Evolutionary conservation across 2,113 vertebrate genomes (phyloP).

Genomic region (Herpetotheres cachinnans): DNA sequence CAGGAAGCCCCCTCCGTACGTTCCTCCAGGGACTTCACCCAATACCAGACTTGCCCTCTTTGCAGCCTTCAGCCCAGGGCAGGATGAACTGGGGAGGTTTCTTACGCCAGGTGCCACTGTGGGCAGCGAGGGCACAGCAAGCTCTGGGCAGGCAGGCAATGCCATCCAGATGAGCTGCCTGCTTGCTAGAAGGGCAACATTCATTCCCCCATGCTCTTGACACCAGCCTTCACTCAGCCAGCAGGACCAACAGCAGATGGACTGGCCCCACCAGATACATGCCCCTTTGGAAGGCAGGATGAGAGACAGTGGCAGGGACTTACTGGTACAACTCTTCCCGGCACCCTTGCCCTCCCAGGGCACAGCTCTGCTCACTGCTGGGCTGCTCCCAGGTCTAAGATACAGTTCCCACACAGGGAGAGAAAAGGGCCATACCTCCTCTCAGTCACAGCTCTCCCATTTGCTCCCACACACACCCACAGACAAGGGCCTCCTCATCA

Average conservation of each 20-base stretch:
- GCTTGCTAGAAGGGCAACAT: neutral
- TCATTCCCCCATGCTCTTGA: neutral
- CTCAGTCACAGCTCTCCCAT: neutral
- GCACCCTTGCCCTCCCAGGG: fast-evolving
- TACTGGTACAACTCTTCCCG: neutral
- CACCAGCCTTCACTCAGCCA: neutral
- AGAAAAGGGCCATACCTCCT: neutral
- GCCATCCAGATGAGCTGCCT: neutral
- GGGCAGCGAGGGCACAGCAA: neutral
- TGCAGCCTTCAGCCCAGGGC: neutral
- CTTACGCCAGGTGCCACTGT: neutral
- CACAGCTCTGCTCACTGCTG: neutral
- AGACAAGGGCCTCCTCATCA: neutral
- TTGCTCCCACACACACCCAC: neutral
- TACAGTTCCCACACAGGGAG: neutral
- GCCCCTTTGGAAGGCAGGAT: neutral
- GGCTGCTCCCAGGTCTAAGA: neutral
- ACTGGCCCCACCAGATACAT: neutral
- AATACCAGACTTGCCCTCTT: neutral
- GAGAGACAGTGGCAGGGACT: neutral
- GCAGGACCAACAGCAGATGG: neutral
- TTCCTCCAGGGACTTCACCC: neutral
- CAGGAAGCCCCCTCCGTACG: neutral
- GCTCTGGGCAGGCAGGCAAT: neutral
- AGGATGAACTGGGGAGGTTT: neutral